Conservation (phyloP, 1,140 invertebrate species). For the Bactericera cockerelli region DNA sequence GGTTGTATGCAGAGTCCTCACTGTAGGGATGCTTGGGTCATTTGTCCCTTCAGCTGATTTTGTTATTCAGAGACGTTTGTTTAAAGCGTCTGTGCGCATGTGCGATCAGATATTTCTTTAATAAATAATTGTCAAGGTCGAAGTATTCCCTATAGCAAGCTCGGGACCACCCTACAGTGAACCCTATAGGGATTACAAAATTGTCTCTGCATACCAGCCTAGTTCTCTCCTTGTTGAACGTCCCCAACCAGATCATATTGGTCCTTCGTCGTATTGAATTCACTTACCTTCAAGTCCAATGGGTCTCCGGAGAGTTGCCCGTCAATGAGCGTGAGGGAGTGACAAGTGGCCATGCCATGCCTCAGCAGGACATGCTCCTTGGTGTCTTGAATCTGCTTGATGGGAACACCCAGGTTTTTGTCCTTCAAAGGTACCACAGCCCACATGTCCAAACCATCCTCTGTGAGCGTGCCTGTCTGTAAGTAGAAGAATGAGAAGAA, state of each 20-base stretch:
- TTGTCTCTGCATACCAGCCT: too few species aligned
- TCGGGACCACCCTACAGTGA: too few species aligned
- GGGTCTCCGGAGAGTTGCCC: conserved; percentile 74
- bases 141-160: too few species aligned
- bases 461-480: conserved; percentile 77
- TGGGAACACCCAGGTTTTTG: conserved; percentile 26
- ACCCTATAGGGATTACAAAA: too few species aligned
- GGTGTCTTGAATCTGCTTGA: conserved; percentile 34
- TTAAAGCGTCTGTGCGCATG: too few species aligned
- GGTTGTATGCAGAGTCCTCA: too few species aligned
- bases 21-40: too few species aligned
- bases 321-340: conserved; percentile 72
- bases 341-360: conserved; percentile 72
- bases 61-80: too few species aligned
- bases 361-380: conserved; percentile 31
- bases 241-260: conserved; percentile 42
- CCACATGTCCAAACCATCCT: conserved; percentile 78
- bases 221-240: conserved; percentile 73
- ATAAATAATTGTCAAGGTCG: too few species aligned
- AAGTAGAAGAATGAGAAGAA: conserved; percentile 22
- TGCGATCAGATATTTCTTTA: too few species aligned
- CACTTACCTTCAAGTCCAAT: conserved; percentile 71
- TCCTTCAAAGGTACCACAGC: conserved; percentile 47
- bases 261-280: too few species aligned
- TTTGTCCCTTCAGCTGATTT: too few species aligned